A percentile compares a stretch with the other conserved stretches of the same genome.
phyloP scores from a whole-genome alignment of 2,797 vertebrate genomes.

The Fringilla coelebs region DNA sequence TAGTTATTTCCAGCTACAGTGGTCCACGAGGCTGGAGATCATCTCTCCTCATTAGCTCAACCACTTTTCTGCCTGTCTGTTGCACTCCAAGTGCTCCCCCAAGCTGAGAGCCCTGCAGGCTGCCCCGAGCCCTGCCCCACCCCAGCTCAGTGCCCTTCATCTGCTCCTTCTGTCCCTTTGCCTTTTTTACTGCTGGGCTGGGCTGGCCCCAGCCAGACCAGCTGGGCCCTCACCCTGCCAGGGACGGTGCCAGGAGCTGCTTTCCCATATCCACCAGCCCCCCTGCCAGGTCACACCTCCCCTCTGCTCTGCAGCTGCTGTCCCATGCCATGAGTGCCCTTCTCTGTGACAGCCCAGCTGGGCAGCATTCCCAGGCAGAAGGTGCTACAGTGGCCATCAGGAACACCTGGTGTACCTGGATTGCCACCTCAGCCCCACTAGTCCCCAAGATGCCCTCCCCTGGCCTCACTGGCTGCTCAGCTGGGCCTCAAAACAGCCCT shows the following conservation, averaged over 20 bases:
- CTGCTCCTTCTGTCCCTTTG: background rate
- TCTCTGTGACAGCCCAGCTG: background rate
- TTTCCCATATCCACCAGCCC: background rate
- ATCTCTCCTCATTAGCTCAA: background rate
- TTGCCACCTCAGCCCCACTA: background rate
- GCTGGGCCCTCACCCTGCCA: background rate
- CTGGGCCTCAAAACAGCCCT: background rate
- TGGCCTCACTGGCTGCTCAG: background rate
- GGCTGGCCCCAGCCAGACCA: background rate
- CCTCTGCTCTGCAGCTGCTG: background rate
- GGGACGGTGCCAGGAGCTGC: background rate
- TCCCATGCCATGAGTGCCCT: background rate
- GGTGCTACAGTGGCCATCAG: background rate
- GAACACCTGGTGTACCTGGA: accelerated
- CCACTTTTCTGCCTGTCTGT: background rate
- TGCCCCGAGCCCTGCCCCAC: background rate
- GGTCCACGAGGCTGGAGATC: background rate
- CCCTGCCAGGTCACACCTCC: background rate
- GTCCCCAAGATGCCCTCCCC: background rate
- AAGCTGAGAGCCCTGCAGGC: background rate
- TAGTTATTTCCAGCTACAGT: conserved; percentile 29
- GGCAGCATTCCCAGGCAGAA: background rate
- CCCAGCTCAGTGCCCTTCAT: background rate
- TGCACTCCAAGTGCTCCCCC: background rate
- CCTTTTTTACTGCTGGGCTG: background rate